Evolutionary conservation across 30 jellyfish, hydroid and myxozoan species (phyloP), one percentile per base, ranked within the genome.

Genomic region (Aurelia sp.): DNA sequence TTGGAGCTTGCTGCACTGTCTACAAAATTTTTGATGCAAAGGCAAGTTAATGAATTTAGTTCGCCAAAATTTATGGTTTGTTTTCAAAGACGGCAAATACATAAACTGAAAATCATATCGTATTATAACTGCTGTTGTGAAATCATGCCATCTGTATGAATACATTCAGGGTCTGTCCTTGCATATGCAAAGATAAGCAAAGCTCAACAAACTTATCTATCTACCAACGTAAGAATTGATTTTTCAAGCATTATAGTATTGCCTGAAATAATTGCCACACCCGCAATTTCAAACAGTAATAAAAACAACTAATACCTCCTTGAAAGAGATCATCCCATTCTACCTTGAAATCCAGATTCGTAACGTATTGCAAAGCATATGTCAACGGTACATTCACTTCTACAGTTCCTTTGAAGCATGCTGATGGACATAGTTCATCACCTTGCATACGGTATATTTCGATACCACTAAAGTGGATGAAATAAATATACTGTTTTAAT

Each of bases 261-360:
- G 33, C 33, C 2, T 27, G 33, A 27, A 27, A 27, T 27, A 27
- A 27, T 1, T 27, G 33, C 33, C 33, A 2, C 33, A 27, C 33
- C 33, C 2, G 33, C 51, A 5, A 13, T 44, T 10, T 44, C 2
- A 5, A 44, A 44, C 55, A 2, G 55, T 10, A 44, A 44, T 44
- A 7, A 44, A 44, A 12, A 44, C 0, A 5, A 44, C 0, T 1
- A 16, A 7, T 44, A 94, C 99, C 97, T 80, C 73, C 87, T 30
- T 84, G 79, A 68, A 83, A 85, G 66, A 94, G 79, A 31, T 85
- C 96, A 62, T 94, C 99, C 91, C 90, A 94, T 68, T 94, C 99
- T 62, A 48, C 63, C 82, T 89, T 94, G 87, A 58, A 94, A 16
- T 89, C 92, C 33, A 88, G 68, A 23, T 81, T 73, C 9, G 86